Evolutionary conservation across 2,888 invertebrate species (phyloP).

Genomic region (Nipponacmea schrenckii): DNA sequence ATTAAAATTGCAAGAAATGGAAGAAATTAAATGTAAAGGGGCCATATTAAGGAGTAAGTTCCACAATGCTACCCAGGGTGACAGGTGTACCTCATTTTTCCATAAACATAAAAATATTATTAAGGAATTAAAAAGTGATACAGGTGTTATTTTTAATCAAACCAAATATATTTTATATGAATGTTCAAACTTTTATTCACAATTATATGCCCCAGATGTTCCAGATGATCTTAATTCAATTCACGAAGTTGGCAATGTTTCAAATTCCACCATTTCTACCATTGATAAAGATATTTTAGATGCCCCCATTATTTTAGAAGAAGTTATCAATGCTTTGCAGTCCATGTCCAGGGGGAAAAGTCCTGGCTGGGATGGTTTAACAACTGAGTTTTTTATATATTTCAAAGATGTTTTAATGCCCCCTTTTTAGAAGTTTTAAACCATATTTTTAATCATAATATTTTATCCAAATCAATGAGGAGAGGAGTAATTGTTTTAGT

Average conservation of each 20-base stretch:
- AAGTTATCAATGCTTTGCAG: constrained; percentile 18
- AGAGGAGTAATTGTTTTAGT: too few relatives aligned
- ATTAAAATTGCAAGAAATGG: too few relatives aligned
- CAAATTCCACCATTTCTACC: neutral
- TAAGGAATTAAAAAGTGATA: too few relatives aligned
- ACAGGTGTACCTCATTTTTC: too few relatives aligned
- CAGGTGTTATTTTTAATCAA: too few relatives aligned
- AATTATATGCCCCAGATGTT: neutral
- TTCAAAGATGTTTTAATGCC: constrained; percentile 8
- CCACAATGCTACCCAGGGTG: too few relatives aligned
- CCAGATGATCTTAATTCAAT: neutral
- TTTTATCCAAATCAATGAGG: too few relatives aligned
- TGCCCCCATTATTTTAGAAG: constrained; percentile 3
- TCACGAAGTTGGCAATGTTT: neutral
- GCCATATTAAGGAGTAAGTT: too few relatives aligned
- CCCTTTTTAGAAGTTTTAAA: constrained; percentile 19
- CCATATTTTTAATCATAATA: constrained; percentile 16
- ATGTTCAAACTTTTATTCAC: neutral
- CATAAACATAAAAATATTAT: too few relatives aligned
- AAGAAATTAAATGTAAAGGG: too few relatives aligned
- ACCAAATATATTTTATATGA: too few relatives aligned
- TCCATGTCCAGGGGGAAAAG: constrained; percentile 24
- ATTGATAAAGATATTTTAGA: neutral
- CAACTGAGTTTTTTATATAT: constrained; percentile 9
- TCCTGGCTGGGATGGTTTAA: neutral